Evolutionary conservation across 1,140 invertebrate species (phyloP).

Genomic region (Sminthurinus signatus): DNA sequence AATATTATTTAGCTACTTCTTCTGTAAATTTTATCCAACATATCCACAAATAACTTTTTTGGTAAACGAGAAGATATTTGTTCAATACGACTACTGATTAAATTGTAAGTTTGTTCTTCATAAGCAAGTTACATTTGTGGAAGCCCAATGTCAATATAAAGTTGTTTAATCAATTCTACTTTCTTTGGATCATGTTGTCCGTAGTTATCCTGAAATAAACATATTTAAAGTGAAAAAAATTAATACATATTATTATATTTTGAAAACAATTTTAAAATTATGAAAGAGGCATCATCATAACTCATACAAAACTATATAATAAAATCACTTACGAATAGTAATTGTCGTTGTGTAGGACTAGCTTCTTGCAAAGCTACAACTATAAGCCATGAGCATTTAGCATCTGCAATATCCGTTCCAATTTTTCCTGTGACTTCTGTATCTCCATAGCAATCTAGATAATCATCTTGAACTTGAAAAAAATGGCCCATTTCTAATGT

Average conservation of each 20-base stretch:
- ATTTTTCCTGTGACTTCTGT: slow-evolving; percentile 56
- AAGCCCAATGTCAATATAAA: slow-evolving; percentile 74
- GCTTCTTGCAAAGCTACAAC: slow-evolving; percentile 79
- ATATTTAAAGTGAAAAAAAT: neutral
- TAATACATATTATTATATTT: slow-evolving; percentile 1
- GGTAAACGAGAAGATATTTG: slow-evolving; percentile 75
- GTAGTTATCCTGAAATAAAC: slow-evolving; percentile 61
- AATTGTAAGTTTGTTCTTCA: slow-evolving; percentile 77
- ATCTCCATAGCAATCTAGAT: slow-evolving; percentile 58
- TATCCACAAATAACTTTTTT: slow-evolving; percentile 72
- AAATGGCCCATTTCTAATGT: slow-evolving; percentile 93
- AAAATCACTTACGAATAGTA: slow-evolving; percentile 60
- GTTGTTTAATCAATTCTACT: slow-evolving; percentile 62
- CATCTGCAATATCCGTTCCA: slow-evolving; percentile 83
- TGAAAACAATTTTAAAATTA: neutral
- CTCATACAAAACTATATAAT: too few species aligned
- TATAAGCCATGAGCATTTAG: slow-evolving; percentile 93
- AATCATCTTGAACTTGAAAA: slow-evolving; percentile 85
- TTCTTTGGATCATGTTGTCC: slow-evolving; percentile 62
- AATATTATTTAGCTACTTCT: slow-evolving; percentile 23
- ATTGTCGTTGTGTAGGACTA: slow-evolving; percentile 61
- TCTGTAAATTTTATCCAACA: slow-evolving; percentile 68
- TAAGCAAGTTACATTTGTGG: slow-evolving; percentile 70
- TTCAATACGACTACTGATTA: slow-evolving; percentile 74
- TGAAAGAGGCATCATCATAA: neutral